Evolutionary conservation across 2,113 vertebrate species (phyloP).

Genomic region (Leucoraja erinaceus): DNA sequence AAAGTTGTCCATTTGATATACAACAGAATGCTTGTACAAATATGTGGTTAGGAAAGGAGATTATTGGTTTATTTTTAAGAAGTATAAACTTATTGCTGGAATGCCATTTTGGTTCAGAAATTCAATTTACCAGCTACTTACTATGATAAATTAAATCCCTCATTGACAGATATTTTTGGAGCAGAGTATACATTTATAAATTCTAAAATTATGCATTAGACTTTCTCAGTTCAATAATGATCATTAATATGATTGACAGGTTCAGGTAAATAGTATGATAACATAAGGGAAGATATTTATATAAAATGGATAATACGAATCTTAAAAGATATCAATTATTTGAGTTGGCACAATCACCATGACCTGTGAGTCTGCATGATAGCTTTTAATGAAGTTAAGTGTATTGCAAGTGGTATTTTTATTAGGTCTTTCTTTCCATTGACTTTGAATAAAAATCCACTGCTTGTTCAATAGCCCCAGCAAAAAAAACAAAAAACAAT

Average conservation of each 20-base stretch:
- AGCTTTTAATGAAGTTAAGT: background rate
- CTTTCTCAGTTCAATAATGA: background rate
- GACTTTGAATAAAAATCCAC: background rate
- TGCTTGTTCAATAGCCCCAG: background rate
- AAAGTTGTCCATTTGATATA: conserved; percentile 27
- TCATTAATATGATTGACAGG: background rate
- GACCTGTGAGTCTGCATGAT: background rate
- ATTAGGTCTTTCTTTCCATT: background rate
- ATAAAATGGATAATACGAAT: background rate
- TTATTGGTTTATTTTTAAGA: conserved; percentile 23
- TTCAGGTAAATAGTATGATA: background rate
- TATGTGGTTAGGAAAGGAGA: conserved; percentile 1
- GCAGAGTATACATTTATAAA: background rate
- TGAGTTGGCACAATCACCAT: background rate
- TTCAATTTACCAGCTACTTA: background rate
- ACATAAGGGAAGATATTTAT: background rate
- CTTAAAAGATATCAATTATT: background rate
- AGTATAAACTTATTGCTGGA: background rate
- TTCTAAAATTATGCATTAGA: no score
- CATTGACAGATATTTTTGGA: background rate
- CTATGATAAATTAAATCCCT: background rate
- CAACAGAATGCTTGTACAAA: conserved; percentile 25
- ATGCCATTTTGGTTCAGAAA: conserved; percentile 16
- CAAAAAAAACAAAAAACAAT: background rate
- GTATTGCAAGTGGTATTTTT: background rate